Base-by-base conservation (phyloP, 1,140 invertebrate genomes). In the Stegodyphus dumicola region DNA sequence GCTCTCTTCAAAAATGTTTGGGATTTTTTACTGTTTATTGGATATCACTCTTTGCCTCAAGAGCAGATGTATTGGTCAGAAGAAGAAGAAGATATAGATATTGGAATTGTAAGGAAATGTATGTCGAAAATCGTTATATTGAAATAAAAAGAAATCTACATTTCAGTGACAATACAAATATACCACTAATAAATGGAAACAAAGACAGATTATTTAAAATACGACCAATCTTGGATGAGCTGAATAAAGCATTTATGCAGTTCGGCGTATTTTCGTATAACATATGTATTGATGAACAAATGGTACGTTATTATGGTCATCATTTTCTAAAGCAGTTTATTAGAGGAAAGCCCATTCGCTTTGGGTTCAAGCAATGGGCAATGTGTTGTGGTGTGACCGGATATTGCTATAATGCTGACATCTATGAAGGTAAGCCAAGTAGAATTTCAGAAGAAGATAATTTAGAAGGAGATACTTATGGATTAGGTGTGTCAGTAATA, bases 101-200 rank as follows among this genome's bases (percentile, higher is more conserved):
- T n/a, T n/a, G n/a, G n/a, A n/a, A n/a, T n/a, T n/a, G n/a, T n/a
- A n/a, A n/a, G n/a, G n/a, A n/a, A n/a, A n/a, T n/a, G n/a, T n/a
- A n/a, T n/a, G n/a, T n/a, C n/a, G n/a, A 67, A 67, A 67, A 67
- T 67, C 65, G 65, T 67, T 67, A 67, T 67, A 67, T 67, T 67
- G 65, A 67, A 67, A 67, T 67, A 67, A 67, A 67, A n/a, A 67
- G 65, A 67, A 67, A 67, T 67, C 65, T 67, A 67, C 65, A 67
- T 67, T 67, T 67, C 65, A 67, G 65, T 67, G 65, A 67, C 65
- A 67, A 67, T 67, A 17, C 65, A 67, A 67, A 67, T 67, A 67
- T 67, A 67, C 65, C 65, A 67, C 65, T 67, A 67, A 67, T 67
- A 67, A 67, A 67, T 67, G 65, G 65, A 67, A 67, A 67, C 65